Percentiles rank a stretch among this genome's conserved stretches.
Evolutionary conservation across 2,888 invertebrate genomes (phyloP).

Genomic region (Himalopsyche japonica): DNA sequence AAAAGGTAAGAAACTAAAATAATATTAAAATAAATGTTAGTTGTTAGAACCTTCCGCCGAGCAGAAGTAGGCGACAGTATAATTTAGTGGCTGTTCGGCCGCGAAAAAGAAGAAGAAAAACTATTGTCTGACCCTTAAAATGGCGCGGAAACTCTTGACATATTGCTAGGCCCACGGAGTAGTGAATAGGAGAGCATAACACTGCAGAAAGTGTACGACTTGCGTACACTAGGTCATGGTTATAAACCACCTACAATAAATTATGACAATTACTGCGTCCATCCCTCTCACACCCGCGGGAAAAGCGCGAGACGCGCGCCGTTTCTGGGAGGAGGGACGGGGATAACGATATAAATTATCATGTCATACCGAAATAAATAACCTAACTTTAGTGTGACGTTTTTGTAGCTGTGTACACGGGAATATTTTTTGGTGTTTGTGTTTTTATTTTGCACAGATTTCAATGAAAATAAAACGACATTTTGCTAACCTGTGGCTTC

Average conservation of each 20-base stretch:
- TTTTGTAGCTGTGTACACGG: constrained; percentile 28
- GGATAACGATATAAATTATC: constrained; percentile 39
- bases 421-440: constrained; percentile 17
- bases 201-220: constrained; percentile 27
- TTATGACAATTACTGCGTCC: constrained; percentile 38
- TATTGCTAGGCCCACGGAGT: not conserved
- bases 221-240: constrained; percentile 39
- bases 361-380: constrained; percentile 39
- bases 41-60: too few species aligned
- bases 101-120: not conserved
- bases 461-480: not conserved
- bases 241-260: constrained; percentile 39
- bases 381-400: constrained; percentile 38
- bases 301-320: constrained; percentile 11
- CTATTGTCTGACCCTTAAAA: not conserved
- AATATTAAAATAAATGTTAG: too few species aligned
- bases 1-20: too few species aligned
- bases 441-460: not conserved
- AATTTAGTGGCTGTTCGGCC: not conserved
- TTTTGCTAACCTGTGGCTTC: not conserved
- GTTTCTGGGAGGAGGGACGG: constrained; percentile 21
- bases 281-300: constrained; percentile 33
- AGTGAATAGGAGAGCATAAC: constrained; percentile 27
- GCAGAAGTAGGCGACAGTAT: not conserved
- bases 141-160: not conserved